A percentile compares a stretch with the other conserved stretches of the same genome.
Conservation (phyloP, 2,113 vertebrate species). For the Burhinus oedicnemus region DNA sequence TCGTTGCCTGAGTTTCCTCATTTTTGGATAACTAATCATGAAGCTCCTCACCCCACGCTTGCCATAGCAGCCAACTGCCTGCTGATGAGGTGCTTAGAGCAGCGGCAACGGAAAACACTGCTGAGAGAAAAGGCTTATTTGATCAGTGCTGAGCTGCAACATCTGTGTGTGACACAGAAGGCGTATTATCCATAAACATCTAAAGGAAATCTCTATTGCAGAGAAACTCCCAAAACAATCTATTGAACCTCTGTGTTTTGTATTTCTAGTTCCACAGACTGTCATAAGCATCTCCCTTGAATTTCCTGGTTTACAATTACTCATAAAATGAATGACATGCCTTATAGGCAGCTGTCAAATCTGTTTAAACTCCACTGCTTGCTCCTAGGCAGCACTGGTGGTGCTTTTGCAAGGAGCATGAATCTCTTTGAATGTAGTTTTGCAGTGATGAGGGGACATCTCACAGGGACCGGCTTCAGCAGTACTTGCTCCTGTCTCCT, state of each 20-base stretch:
- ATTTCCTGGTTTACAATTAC: conserved; percentile 31
- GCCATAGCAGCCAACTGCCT: background rate
- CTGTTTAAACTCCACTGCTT: background rate
- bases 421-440: background rate
- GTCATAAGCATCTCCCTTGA: conserved; percentile 2
- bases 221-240: background rate
- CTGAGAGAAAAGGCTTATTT: background rate
- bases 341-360: conserved; percentile 33
- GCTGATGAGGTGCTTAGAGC: background rate
- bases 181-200: background rate
- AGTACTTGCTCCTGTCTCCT: rapidly evolving
- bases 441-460: background rate
- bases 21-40: background rate
- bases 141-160: background rate
- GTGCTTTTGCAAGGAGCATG: background rate
- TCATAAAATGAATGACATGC: conserved; percentile 31
- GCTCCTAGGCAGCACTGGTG: background rate
- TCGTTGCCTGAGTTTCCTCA: background rate
- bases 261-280: background rate
- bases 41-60: background rate
- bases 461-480: background rate
- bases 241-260: background rate
- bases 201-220: background rate
- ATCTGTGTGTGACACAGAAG: background rate
- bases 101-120: background rate